Evolutionary conservation across 2,797 vertebrate species (phyloP).

Genomic region (Sebastes flavidus): DNA sequence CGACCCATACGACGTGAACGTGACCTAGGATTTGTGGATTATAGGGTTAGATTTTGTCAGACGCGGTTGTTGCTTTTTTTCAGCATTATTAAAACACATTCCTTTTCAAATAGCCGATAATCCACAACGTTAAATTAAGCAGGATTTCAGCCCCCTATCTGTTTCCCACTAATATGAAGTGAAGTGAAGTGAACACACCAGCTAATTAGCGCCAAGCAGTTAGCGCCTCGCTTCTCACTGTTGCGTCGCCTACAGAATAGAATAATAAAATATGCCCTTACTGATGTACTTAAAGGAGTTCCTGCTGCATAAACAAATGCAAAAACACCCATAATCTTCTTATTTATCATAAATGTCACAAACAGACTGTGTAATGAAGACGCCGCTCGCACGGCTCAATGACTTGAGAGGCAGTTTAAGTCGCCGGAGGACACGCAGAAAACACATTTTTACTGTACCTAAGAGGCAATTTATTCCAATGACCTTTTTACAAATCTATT

Average conservation of each 20-base stretch:
- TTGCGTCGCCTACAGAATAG: not conserved
- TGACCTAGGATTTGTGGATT: not conserved
- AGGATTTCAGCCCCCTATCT: not conserved
- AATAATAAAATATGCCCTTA: not conserved
- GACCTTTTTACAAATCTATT: constrained; percentile 75
- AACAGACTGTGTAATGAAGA: constrained; percentile 28
- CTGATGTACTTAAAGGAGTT: not conserved
- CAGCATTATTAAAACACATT: not conserved
- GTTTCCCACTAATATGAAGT: not conserved
- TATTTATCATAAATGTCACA: constrained; percentile 49
- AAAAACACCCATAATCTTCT: constrained; percentile 47
- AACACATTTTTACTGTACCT: constrained; percentile 49
- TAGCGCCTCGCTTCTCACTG: not conserved
- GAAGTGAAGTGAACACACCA: not conserved
- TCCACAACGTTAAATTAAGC: not conserved
- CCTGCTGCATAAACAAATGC: constrained; percentile 43
- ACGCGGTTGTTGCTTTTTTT: not conserved
- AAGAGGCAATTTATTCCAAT: constrained; percentile 68
- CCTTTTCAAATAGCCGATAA: not conserved
- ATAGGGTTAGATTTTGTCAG: not conserved
- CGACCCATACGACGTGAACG: fast-evolving
- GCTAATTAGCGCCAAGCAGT: not conserved
- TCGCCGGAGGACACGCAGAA: constrained; percentile 14
- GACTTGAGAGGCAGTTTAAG: constrained; percentile 33
- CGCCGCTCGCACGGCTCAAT: not conserved